phyloP scores from a whole-genome alignment of 2,888 invertebrate genomes.

The Polyommatus icarus region DNA sequence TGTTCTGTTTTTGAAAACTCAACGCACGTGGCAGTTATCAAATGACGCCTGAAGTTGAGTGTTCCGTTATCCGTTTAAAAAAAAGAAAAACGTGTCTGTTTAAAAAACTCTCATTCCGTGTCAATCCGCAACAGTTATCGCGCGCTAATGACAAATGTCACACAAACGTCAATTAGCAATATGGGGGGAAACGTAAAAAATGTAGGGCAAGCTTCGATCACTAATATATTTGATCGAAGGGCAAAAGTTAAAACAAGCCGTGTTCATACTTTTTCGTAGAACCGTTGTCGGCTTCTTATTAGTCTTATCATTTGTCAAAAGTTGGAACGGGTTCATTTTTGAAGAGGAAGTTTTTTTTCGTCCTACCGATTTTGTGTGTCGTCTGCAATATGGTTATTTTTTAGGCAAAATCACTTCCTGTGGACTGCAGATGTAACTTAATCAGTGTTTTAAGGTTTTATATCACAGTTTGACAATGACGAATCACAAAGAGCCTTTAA shows the following conservation, averaged over 20 bases:
- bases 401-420: background rate
- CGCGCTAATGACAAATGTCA: constrained; percentile 32
- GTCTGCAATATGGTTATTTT: background rate
- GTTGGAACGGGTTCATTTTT: background rate
- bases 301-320: background rate
- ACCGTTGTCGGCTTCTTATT: background rate
- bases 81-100: background rate
- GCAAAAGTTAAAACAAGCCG: constrained; percentile 2
- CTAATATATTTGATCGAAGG: too few relatives aligned
- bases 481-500: too few relatives aligned
- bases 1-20: background rate
- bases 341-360: background rate
- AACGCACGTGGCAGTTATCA: background rate
- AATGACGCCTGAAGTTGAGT: background rate
- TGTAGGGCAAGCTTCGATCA: too few relatives aligned
- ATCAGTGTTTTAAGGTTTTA: background rate
- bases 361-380: background rate
- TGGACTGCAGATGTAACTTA: background rate
- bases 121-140: constrained; percentile 55
- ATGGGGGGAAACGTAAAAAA: constrained; percentile 15
- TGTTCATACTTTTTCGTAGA: constrained; percentile 1
- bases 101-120: constrained; percentile 42
- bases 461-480: background rate
- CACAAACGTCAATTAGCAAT: constrained; percentile 31
- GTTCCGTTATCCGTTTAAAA: background rate